These are phyloP conservation scores for Muscicapa comitata DNA, from an alignment of 2,797 vertebrate genomes.

Conservation along the genomic window DNA sequence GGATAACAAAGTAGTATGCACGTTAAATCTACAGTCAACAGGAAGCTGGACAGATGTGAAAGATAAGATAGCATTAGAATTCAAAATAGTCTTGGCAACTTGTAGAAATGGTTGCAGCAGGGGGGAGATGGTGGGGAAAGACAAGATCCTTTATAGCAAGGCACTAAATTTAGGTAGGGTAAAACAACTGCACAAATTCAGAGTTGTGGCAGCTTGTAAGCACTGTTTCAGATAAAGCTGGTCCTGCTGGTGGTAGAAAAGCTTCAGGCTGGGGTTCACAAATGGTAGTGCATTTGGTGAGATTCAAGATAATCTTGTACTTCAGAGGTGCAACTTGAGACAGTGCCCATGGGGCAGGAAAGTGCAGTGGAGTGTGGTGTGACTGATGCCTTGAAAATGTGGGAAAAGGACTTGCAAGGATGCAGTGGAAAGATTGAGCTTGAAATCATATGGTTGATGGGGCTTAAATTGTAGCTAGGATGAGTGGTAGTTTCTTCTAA, in stretches of 20 bases:
- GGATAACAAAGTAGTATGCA: not conserved
- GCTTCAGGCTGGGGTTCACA: not conserved
- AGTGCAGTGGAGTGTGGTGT: not conserved
- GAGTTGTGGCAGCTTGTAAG: not conserved
- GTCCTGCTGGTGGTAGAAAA: not conserved
- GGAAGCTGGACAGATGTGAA: conserved; percentile 44
- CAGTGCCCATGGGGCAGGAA: not conserved
- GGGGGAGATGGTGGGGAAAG: not conserved
- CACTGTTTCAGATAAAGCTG: not conserved
- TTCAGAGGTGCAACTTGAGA: not conserved
- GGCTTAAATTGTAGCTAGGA: not conserved
- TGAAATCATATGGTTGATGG: not conserved
- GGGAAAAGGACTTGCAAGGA: not conserved
- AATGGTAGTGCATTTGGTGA: not conserved
- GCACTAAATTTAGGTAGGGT: not conserved
- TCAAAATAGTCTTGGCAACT: not conserved
- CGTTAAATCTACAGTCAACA: conserved; percentile 26
- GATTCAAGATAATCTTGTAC: not conserved
- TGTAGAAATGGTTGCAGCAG: not conserved
- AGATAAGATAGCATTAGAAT: conserved; percentile 39
- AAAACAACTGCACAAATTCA: not conserved
- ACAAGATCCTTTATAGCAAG: not conserved
- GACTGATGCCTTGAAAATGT: not conserved
- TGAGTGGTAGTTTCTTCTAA: not conserved
- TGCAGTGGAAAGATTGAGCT: not conserved